Evolutionary conservation across 2,797 vertebrate species (phyloP).

Genomic region (Carcharodon carcharias): DNA sequence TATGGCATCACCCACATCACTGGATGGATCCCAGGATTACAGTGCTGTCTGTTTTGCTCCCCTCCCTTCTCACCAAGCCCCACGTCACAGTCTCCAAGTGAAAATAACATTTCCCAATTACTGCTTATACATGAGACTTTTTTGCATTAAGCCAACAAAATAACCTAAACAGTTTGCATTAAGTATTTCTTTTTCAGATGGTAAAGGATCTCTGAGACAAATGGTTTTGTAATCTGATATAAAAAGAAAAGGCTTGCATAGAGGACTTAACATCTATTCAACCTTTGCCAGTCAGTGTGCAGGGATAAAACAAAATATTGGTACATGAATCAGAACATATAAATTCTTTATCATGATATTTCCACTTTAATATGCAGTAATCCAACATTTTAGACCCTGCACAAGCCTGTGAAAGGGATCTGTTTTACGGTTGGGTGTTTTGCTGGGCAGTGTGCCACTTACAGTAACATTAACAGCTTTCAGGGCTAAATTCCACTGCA

Average conservation of each 20-base stretch:
- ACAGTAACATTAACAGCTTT: slow-evolving; percentile 31
- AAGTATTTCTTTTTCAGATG: neutral
- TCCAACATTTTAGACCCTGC: neutral
- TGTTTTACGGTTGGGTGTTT: slow-evolving; percentile 16
- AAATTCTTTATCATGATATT: neutral
- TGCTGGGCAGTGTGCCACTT: neutral
- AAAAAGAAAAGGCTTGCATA: neutral
- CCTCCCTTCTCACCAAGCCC: neutral
- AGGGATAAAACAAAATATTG: neutral
- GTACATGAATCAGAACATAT: neutral
- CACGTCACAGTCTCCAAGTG: too few relatives aligned
- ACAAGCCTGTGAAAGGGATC: neutral
- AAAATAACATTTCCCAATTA: neutral
- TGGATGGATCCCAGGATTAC: neutral
- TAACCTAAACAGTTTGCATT: neutral
- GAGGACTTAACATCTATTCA: too few relatives aligned
- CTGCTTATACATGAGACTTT: neutral
- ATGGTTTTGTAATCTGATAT: neutral
- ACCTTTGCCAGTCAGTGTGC: too few relatives aligned
- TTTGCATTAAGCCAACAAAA: neutral
- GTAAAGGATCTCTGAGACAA: neutral
- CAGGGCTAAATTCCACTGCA: neutral
- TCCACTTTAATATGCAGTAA: neutral
- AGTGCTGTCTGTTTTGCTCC: neutral
- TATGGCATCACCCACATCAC: neutral